These are phyloP conservation scores for Caenorhabditis brenneri DNA, from an alignment of 1,140 invertebrate species.

Conservation along the genomic window DNA sequence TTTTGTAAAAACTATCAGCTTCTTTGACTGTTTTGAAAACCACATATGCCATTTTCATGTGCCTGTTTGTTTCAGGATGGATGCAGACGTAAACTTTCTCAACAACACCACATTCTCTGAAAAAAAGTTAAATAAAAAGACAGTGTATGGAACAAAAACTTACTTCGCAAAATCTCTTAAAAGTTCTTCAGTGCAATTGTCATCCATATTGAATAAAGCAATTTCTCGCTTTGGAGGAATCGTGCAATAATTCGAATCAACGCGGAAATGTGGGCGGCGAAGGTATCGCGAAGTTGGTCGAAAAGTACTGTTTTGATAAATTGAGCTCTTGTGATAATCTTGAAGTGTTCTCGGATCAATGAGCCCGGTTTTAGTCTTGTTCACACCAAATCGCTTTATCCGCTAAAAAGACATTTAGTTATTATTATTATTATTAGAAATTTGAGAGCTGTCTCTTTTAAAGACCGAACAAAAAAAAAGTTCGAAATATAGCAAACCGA, in stretches of 20 bases:
- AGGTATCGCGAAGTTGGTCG: background rate
- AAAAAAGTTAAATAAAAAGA: background rate
- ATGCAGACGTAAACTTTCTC: constrained; percentile 49
- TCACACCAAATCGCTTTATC: background rate
- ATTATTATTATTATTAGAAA: too few relatives aligned
- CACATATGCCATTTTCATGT: constrained; percentile 58
- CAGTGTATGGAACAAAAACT: background rate
- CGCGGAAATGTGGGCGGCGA: background rate
- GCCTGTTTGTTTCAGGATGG: constrained; percentile 47
- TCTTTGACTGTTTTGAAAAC: constrained; percentile 45
- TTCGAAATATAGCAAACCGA: too few relatives aligned
- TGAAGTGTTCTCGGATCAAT: background rate
- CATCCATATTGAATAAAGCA: constrained; percentile 56
- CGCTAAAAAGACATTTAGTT: too few relatives aligned
- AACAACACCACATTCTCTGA: constrained; percentile 27
- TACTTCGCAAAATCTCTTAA: constrained; percentile 53
- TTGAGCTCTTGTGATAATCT: background rate
- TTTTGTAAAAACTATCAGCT: constrained; percentile 32
- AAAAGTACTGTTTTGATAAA: background rate
- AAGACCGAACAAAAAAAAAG: too few relatives aligned
- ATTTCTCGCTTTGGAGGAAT: constrained; percentile 55
- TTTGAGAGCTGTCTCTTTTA: too few relatives aligned
- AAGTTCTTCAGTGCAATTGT: constrained; percentile 56
- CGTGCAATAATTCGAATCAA: constrained; percentile 72
- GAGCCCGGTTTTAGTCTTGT: background rate